Percentiles rank a stretch among this genome's conserved stretches.
phyloP scores from a whole-genome alignment of 2,888 invertebrate species.

The Eilema griseolum region DNA sequence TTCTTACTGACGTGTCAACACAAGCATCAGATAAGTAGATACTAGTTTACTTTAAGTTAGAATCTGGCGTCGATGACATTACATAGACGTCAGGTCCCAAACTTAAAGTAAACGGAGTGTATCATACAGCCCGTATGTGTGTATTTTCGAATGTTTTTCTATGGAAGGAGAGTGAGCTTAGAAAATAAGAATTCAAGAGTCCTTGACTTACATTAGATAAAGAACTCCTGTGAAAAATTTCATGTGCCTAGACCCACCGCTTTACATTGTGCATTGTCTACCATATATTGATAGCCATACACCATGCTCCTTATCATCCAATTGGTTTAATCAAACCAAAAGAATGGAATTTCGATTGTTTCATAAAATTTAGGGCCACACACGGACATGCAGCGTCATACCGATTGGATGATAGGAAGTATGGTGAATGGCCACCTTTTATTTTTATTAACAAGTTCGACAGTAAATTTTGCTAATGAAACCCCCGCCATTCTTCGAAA shows the following conservation, averaged over 20 bases:
- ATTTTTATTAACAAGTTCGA: neutral
- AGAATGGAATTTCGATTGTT: neutral
- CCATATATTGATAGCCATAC: neutral
- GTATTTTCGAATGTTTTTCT: too few species aligned
- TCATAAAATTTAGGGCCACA: neutral
- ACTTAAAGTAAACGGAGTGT: too few species aligned
- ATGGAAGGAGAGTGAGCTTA: too few species aligned
- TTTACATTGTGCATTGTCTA: neutral
- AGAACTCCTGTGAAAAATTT: neutral
- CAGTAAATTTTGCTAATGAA: neutral
- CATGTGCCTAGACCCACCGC: neutral
- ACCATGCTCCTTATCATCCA: neutral
- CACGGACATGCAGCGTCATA: neutral
- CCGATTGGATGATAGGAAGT: neutral
- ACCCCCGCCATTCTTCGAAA: neutral
- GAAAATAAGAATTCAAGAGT: neutral
- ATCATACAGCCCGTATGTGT: too few species aligned
- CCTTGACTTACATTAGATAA: neutral
- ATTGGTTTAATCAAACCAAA: neutral
- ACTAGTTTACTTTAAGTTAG: too few species aligned
- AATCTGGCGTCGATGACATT: too few species aligned
- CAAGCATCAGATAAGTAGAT: too few species aligned
- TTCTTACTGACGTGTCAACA: too few species aligned
- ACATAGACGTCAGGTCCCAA: too few species aligned
- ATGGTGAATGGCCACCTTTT: neutral